Evolutionary conservation across 2,113 vertebrate species (phyloP), one percentile per base, ranked within the genome.

Genomic region (Geococcyx californianus): DNA sequence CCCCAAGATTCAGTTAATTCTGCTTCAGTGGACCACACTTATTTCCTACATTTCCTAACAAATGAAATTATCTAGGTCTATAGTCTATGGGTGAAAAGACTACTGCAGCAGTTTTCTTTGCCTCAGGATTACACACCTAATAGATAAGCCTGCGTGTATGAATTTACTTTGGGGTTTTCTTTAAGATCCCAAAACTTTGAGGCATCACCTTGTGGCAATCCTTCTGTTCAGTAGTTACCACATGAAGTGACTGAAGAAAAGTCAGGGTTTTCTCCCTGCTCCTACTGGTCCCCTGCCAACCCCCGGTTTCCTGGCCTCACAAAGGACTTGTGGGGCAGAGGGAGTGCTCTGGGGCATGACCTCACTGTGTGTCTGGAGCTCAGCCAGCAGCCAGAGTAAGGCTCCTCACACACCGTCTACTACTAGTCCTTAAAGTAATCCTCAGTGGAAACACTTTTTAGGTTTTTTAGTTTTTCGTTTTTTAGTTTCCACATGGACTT

Each of bases 401-500:
- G 20, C 52, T 36, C 11, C 25, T 59, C 2, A 0, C 4, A 1
- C 17, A 42, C 29, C 36, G 29, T 38, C 34, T 52, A 67, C 36
- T 33, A 1, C 7, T 1, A 33, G 29, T 20, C 3, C 0, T 16
- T 14, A 29, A 58, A 34, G 14, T 18, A 34, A 3, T 10, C 11
- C 12, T 33, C 5, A 0, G 9, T 36, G 31, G 31, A 47, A 93
- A 49, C 3, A 6, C n/a, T n/a, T n/a, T n/a, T n/a, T n/a, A n/a
- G n/a, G n/a, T n/a, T n/a, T n/a, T n/a, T n/a, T n/a, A n/a, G n/a
- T n/a, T n/a, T n/a, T n/a, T n/a, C n/a, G n/a, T 24, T 64, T 34
- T 19, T 25, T 8, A 13, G 6, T 68, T 84, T 76, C 59, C 34
- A 28, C 33, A 2, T 44, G 20, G 54, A 25, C 34, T 56, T 52